Base-by-base conservation (phyloP, 2,113 vertebrate genomes). In the Coregonus clupeaformis region DNA sequence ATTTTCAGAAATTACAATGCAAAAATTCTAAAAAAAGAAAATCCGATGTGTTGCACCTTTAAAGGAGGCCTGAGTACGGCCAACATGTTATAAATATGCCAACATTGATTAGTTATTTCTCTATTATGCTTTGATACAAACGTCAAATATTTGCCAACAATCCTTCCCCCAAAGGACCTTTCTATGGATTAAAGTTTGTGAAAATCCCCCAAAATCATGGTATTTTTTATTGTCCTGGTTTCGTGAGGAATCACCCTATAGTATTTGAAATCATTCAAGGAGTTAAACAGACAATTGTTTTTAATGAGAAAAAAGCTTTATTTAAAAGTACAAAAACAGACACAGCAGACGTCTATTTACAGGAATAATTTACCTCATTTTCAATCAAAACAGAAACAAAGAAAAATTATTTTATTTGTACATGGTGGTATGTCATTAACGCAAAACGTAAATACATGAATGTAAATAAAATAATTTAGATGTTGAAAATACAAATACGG, bases 401-500 rank as follows among this genome's bases (percentile, higher is more conserved):
- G 1, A 42, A 42, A 2, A 42, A 42, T 2, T 42, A 42, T 11
- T 32, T 32, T 42, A 12, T 42, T 91, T 93, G 82, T 91, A 92
- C 93, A 92, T 91, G 86, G 93, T 91, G 90, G 93, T 92, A 91
- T 80, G 87, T 92, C 88, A 89, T 93, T 90, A 89, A 87, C 91
- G 9, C 36, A 42, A 42, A 12, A 36, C 2, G 36, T 36, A 36
- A 36, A 36, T 36, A 36, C 7, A 36, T 36, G 85, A 85, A 87
- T 80, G 88, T 89, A 92, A 93, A 95, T 95, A 93, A 93, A 92
- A 98, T 96, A 97, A 97, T 94, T 98, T 97, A 96, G 91, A 92
- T 91, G 80, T 81, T 89, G 91, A 88, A 91, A 89, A 93, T 92
- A 94, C 11, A 93, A 94, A 94, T 92, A 94, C 90, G 94, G 79